Evolutionary conservation across 2,888 invertebrate species (phyloP).

Genomic region (Tupiocoris notatus): DNA sequence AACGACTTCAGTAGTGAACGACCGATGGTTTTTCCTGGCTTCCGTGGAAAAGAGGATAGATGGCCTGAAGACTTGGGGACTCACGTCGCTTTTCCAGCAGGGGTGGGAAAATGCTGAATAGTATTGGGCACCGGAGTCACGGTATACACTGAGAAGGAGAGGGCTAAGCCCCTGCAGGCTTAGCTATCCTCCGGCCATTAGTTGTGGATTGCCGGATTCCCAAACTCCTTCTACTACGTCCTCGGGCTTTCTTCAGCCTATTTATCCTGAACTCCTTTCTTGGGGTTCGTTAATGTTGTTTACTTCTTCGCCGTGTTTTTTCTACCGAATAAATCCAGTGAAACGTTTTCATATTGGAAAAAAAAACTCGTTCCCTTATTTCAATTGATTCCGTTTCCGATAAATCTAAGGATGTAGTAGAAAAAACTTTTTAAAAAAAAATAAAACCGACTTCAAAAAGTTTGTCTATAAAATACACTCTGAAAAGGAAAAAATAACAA

Average conservation of each 20-base stretch:
- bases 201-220: slow-evolving; percentile 11
- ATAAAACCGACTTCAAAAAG: too few species aligned
- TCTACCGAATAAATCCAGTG: too few species aligned
- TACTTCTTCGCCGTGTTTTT: not conserved
- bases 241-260: slow-evolving; percentile 3
- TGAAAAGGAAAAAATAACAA: too few species aligned
- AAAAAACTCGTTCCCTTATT: too few species aligned
- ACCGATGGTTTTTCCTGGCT: too few species aligned
- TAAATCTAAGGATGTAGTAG: too few species aligned
- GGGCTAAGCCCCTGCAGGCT: slow-evolving; percentile 6
- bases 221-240: not conserved
- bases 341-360: too few species aligned
- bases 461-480: too few species aligned
- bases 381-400: too few species aligned
- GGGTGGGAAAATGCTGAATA: slow-evolving; percentile 24
- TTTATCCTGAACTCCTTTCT: slow-evolving; percentile 8
- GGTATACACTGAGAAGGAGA: not conserved
- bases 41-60: not conserved
- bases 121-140: not conserved
- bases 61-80: not conserved
- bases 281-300: slow-evolving; percentile 1
- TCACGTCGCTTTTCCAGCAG: not conserved
- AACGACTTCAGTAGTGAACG: not conserved
- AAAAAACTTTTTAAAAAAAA: too few species aligned
- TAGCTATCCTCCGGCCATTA: slow-evolving; percentile 21